Evolutionary conservation across 2,113 vertebrate genomes (phyloP).

Genomic region (Oreotrochilus melanogaster): DNA sequence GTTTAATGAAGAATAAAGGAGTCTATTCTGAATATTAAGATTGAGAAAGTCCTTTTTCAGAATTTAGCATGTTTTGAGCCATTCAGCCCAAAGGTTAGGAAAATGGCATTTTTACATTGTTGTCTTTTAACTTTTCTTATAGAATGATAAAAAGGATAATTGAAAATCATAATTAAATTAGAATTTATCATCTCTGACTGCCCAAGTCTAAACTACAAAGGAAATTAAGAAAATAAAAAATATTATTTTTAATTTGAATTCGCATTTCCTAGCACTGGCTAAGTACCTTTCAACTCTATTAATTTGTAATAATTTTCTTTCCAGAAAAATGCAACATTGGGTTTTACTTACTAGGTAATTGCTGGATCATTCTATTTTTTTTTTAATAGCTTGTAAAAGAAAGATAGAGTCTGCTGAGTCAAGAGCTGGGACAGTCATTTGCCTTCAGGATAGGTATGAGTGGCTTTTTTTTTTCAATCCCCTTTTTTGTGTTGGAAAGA

Average conservation of each 20-base stretch:
- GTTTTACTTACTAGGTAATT: neutral
- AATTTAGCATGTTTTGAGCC: neutral
- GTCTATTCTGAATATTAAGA: neutral
- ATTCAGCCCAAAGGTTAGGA: neutral
- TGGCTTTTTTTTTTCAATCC: neutral
- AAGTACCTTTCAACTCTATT: neutral
- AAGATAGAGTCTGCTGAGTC: constrained; percentile 23
- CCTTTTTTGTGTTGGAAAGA: neutral
- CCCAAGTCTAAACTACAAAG: neutral
- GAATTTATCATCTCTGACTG: neutral
- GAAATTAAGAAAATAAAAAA: neutral
- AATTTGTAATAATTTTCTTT: neutral
- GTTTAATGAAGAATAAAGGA: neutral
- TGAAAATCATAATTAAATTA: neutral
- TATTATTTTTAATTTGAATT: neutral
- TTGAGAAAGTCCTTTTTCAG: accelerated
- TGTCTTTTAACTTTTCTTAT: neutral
- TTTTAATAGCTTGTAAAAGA: neutral
- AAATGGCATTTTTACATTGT: neutral
- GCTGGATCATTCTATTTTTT: neutral
- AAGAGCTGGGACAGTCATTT: constrained; percentile 2
- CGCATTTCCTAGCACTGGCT: neutral
- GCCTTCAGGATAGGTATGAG: neutral
- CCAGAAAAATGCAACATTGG: neutral
- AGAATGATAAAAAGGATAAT: neutral